Percentiles rank a stretch among this genome's conserved stretches.
These are phyloP conservation scores for Pachypsylla venusta DNA, from an alignment of 1,140 invertebrate genomes.

Conservation along the genomic window DNA sequence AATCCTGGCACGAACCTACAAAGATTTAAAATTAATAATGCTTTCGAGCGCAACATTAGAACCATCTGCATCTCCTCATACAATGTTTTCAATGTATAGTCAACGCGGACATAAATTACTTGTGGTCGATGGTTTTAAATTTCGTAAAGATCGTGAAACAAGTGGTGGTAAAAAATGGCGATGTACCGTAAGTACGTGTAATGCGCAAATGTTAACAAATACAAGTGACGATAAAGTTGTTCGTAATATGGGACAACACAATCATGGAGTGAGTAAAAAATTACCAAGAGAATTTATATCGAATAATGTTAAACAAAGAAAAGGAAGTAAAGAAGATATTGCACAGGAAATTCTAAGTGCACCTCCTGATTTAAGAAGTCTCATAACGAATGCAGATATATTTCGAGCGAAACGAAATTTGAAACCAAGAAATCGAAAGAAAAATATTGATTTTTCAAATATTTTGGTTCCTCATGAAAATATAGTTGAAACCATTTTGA, in stretches of 20 bases:
- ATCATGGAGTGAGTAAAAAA: conserved; percentile 4
- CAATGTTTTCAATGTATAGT: background rate
- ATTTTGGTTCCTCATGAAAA: background rate
- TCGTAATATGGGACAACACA: background rate
- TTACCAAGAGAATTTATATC: background rate
- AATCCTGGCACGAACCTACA: no score
- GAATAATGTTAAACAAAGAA: background rate
- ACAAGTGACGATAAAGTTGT: background rate
- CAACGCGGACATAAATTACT: background rate
- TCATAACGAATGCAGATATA: background rate
- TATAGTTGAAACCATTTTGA: background rate
- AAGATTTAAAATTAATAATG: background rate
- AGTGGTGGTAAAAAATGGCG: background rate
- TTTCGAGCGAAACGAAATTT: conserved; percentile 1
- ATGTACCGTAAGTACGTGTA: background rate
- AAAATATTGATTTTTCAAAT: background rate
- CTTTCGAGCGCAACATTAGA: background rate
- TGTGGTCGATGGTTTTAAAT: background rate
- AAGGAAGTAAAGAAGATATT: conserved; percentile 1
- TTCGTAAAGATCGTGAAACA: conserved; percentile 1
- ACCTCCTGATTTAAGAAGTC: background rate
- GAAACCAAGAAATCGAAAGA: background rate
- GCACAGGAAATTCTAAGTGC: background rate
- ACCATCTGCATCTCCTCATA: background rate
- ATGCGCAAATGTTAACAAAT: background rate